Conservation (phyloP, 2,113 vertebrate species). For the Vidua chalybeata region DNA sequence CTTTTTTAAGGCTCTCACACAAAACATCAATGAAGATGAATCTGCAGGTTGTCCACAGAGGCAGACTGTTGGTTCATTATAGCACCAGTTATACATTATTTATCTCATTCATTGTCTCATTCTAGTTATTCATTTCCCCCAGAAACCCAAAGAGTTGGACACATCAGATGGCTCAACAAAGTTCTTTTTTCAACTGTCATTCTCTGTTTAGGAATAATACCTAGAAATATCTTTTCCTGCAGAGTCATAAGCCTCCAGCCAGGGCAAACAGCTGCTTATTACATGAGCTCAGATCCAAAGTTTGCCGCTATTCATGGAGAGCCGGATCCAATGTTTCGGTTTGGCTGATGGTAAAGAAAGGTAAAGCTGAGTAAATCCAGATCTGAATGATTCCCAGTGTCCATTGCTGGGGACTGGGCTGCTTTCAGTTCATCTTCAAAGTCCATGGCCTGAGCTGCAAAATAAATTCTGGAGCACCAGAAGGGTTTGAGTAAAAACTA, state of each 20-base stretch:
- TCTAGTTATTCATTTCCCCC: background rate
- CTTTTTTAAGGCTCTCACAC: background rate
- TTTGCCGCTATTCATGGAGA: conserved; percentile 11
- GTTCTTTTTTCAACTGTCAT: background rate
- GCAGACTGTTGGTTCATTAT: background rate
- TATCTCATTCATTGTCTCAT: background rate
- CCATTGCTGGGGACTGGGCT: background rate
- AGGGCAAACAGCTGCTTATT: conserved; percentile 12
- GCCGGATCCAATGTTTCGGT: background rate
- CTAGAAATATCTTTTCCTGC: conserved; percentile 1
- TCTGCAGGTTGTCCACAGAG: background rate
- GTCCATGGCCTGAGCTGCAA: background rate
- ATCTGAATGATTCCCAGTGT: background rate
- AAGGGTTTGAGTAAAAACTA: background rate
- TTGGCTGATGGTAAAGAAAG: conserved; percentile 5
- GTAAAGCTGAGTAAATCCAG: background rate
- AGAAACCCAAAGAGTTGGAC: background rate
- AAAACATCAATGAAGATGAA: background rate
- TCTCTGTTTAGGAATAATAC: background rate
- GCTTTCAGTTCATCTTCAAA: background rate
- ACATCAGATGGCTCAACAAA: background rate
- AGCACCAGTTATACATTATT: background rate
- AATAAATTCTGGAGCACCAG: background rate
- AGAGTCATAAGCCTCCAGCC: background rate
- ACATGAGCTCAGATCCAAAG: background rate